Conservation (phyloP, 2,888 invertebrate species). For the Standfussiana lucernea region DNA sequence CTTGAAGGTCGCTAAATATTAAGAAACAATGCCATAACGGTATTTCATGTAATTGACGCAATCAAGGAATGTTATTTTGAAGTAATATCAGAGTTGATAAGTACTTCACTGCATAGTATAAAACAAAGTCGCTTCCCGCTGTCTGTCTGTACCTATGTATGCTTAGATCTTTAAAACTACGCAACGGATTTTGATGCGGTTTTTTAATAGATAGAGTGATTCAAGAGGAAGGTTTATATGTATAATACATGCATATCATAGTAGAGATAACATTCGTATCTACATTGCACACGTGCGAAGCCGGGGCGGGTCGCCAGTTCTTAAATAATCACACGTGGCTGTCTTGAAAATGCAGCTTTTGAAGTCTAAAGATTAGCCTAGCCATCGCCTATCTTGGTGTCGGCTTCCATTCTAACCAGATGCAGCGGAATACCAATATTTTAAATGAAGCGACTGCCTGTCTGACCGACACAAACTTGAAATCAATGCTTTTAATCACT, state of each 20-base stretch:
- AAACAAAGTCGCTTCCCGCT: too few species aligned
- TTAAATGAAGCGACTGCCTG: neutral
- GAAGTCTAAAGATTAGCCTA: neutral
- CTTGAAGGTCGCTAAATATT: slow-evolving; percentile 41
- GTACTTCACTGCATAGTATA: too few species aligned
- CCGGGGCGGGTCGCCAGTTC: too few species aligned
- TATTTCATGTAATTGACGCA: slow-evolving; percentile 27
- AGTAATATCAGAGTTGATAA: slow-evolving; percentile 25
- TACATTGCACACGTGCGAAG: too few species aligned
- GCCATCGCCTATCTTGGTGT: neutral
- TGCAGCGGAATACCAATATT: neutral
- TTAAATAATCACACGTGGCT: neutral
- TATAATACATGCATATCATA: too few species aligned
- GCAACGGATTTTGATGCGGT: too few species aligned
- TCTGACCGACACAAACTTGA: neutral
- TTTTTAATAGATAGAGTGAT: too few species aligned
- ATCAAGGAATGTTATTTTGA: slow-evolving; percentile 3
- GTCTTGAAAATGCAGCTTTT: neutral
- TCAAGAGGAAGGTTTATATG: too few species aligned
- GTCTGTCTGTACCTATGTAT: too few species aligned
- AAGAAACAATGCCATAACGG: slow-evolving; percentile 13
- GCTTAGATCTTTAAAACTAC: too few species aligned
- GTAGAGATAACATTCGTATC: too few species aligned
- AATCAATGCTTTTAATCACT: too few species aligned
- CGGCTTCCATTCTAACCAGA: neutral